These are phyloP conservation scores for Gallinago jamesoni DNA, from an alignment of 2,113 vertebrate species.

Conservation along the genomic window DNA sequence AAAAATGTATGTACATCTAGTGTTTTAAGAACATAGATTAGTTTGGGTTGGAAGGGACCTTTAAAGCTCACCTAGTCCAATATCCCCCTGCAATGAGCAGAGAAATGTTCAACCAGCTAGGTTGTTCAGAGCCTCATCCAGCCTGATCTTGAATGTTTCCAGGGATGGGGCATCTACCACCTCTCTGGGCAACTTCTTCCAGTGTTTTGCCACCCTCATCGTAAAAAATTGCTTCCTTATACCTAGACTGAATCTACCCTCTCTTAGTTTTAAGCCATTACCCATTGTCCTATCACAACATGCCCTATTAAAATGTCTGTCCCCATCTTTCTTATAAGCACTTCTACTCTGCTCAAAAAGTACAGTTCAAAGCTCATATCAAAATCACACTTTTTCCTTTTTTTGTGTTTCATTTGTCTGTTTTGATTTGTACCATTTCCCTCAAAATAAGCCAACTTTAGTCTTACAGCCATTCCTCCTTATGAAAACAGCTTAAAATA, in stretches of 20 bases:
- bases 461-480: background rate
- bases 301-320: background rate
- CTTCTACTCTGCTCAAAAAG: background rate
- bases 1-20: background rate
- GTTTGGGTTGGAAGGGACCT: background rate
- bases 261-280: background rate
- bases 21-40: background rate
- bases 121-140: background rate
- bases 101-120: background rate
- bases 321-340: background rate
- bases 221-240: background rate
- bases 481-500: conserved; percentile 14
- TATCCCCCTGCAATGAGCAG: background rate
- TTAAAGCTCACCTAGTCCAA: background rate
- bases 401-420: background rate
- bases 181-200: background rate
- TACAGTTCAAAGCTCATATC: background rate
- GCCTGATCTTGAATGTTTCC: background rate
- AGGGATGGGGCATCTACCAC: background rate
- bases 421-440: background rate
- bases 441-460: background rate
- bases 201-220: background rate
- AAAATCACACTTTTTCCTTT: background rate
- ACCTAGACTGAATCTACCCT: background rate
- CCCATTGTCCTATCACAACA: background rate